Evolutionary conservation across 2,888 invertebrate species (phyloP).

Genomic region (Homarus gammarus): DNA sequence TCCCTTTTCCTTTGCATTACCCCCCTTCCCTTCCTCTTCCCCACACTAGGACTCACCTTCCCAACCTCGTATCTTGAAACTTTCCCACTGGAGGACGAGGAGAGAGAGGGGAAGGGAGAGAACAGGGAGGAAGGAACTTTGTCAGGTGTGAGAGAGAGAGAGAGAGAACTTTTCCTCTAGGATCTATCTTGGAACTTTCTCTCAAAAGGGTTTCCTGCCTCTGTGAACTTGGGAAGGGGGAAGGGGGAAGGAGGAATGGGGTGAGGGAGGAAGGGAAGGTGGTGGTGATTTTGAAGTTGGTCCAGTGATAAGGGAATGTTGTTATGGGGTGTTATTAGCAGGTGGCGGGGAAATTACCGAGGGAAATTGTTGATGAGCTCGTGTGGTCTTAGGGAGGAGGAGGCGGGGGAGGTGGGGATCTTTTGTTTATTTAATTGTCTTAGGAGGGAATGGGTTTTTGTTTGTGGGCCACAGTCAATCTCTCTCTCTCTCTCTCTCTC

Average conservation of each 20-base stretch:
- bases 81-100: not conserved
- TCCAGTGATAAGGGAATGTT: too few species aligned
- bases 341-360: too few species aligned
- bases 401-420: too few species aligned
- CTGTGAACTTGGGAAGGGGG: too few species aligned
- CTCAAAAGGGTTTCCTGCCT: too few species aligned
- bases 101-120: conserved; percentile 9
- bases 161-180: conserved; percentile 7
- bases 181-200: too few species aligned
- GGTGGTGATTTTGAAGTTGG: too few species aligned
- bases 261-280: conserved; percentile 23
- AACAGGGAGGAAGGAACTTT: not conserved
- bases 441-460: conserved; percentile 6
- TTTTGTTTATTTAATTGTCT: too few species aligned
- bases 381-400: too few species aligned
- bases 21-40: not conserved
- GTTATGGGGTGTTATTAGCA: too few species aligned
- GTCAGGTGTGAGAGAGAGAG: not conserved
- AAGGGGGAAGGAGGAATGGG: conserved; percentile 10
- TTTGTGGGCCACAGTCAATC: not conserved
- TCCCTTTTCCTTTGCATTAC: not conserved
- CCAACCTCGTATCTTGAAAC: conserved; percentile 10
- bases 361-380: too few species aligned
- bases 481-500: not conserved
- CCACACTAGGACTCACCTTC: not conserved